Evolutionary conservation across 2,113 vertebrate species (phyloP).

Genomic region (Cebidichthys violaceus): DNA sequence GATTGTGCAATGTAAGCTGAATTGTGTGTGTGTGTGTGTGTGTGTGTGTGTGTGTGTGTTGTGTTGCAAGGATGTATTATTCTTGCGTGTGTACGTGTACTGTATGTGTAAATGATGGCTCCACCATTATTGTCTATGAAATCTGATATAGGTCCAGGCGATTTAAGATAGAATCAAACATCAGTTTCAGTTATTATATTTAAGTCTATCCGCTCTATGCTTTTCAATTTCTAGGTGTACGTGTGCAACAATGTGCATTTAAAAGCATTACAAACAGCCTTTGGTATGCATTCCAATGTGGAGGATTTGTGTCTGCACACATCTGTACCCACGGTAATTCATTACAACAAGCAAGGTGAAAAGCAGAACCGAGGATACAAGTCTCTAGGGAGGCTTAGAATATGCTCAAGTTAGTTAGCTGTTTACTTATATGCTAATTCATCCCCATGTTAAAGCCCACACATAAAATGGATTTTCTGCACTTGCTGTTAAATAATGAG

Average conservation of each 20-base stretch:
- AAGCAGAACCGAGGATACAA: constrained; percentile 48
- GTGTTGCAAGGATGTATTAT: not conserved
- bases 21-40: constrained; percentile 1
- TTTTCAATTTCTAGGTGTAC: not conserved
- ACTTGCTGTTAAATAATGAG: constrained; percentile 66
- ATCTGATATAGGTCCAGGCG: not conserved
- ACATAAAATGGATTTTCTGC: constrained; percentile 67
- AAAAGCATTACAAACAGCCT: not conserved
- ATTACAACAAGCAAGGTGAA: constrained; percentile 53
- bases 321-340: constrained; percentile 44
- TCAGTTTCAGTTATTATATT: not conserved
- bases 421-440: constrained; percentile 73
- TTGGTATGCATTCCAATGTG: constrained; percentile 11
- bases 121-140: not conserved
- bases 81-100: not conserved
- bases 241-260: constrained; percentile 12
- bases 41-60: not conserved
- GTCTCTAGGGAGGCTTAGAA: constrained; percentile 45
- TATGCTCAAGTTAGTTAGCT: constrained; percentile 61
- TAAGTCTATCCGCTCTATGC: not conserved
- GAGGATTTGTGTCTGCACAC: constrained; percentile 26
- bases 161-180: not conserved
- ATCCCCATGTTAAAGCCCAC: constrained; percentile 56
- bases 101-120: not conserved
- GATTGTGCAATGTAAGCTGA: constrained; percentile 33